A percentile compares a stretch with the other conserved stretches of the same genome.
phyloP scores from a whole-genome alignment of 2,797 vertebrate genomes.

The Tinamus major region DNA sequence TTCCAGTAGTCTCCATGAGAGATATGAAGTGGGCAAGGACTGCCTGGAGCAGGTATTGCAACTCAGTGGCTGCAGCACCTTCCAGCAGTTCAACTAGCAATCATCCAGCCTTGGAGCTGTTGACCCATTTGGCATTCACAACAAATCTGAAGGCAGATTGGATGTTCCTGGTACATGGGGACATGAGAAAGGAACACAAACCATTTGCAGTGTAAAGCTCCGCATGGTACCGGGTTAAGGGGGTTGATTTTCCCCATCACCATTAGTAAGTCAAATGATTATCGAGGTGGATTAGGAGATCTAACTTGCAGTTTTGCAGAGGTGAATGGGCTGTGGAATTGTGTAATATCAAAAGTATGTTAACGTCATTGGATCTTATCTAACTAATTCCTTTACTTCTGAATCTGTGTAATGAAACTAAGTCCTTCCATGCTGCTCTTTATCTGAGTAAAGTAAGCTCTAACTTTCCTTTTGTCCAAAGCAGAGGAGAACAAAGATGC shows the following conservation, averaged over 20 bases:
- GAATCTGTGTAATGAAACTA: not conserved
- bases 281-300: not conserved
- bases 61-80: not conserved
- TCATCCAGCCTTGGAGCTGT: not conserved
- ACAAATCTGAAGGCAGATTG: not conserved
- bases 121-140: not conserved
- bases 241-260: not conserved
- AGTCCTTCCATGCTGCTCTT: not conserved
- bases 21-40: not conserved
- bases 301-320: not conserved
- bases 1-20: not conserved
- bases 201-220: not conserved
- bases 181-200: not conserved
- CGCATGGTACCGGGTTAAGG: not conserved
- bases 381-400: not conserved
- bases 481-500: not conserved
- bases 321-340: not conserved
- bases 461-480: slow-evolving; percentile 2
- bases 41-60: not conserved
- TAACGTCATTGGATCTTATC: not conserved
- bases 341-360: not conserved
- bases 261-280: not conserved
- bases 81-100: not conserved
- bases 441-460: slow-evolving; percentile 3
- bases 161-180: not conserved